Conservation (phyloP, 2,797 vertebrate species). For the Rallus crepitans region DNA sequence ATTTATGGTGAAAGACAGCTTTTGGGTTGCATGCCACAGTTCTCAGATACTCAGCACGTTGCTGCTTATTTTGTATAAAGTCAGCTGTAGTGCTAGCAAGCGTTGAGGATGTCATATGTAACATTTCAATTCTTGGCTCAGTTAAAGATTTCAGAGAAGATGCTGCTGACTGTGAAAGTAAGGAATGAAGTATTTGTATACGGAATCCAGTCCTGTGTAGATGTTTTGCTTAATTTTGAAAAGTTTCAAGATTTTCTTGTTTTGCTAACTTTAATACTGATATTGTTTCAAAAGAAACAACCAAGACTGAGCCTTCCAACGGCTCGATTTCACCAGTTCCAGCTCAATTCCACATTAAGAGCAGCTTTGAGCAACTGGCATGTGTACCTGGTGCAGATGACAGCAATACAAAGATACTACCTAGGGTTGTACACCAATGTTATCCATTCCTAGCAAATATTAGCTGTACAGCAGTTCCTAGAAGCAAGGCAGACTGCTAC, state of each 20-base stretch:
- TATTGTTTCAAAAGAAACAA: not conserved
- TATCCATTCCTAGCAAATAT: not conserved
- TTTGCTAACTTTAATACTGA: not conserved
- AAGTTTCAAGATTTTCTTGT: not conserved
- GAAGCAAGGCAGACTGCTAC: not conserved
- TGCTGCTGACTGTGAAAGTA: not conserved
- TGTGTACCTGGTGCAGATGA: not conserved
- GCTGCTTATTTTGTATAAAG: not conserved
- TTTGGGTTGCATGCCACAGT: not conserved
- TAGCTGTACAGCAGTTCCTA: not conserved
- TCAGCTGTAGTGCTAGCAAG: not conserved
- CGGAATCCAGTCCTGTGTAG: not conserved
- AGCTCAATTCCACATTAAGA: not conserved
- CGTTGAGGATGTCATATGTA: not conserved
- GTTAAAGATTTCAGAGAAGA: not conserved
- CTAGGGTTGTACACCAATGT: not conserved
- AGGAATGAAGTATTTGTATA: not conserved
- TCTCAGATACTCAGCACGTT: not conserved
- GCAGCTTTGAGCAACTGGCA: not conserved
- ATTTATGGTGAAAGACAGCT: not conserved
- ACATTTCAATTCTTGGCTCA: slow-evolving; percentile 11
- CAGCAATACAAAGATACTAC: not conserved
- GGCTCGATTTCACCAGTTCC: not conserved
- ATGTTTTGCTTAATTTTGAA: not conserved
- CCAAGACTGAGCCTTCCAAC: not conserved